phyloP scores from a whole-genome alignment of 37 sponge, comb jelly and placozoan genomes.

The Sycon ciliatum region DNA sequence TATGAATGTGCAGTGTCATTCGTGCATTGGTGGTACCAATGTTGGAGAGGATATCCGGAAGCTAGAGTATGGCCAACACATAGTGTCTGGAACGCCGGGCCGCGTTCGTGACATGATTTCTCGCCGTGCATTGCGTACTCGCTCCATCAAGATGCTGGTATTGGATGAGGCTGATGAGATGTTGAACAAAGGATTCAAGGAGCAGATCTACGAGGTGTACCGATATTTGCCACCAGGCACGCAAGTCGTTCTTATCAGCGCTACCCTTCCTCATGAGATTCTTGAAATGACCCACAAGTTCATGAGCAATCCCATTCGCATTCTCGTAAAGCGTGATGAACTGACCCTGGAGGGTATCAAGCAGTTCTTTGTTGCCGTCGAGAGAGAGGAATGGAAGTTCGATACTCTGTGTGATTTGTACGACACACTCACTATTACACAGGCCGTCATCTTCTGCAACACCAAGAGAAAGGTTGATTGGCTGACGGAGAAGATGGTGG shows the following conservation, averaged over 20 bases:
- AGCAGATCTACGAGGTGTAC: slow-evolving; percentile 99
- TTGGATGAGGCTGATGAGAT: slow-evolving; percentile 99
- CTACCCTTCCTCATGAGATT: slow-evolving; percentile 92
- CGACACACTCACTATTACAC: slow-evolving; percentile 98
- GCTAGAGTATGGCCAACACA: slow-evolving; percentile 97
- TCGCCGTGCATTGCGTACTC: slow-evolving; percentile 80
- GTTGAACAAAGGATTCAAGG: slow-evolving; percentile 98
- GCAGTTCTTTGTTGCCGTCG: slow-evolving; percentile 99
- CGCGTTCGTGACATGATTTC: slow-evolving; percentile 75
- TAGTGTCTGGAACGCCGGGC: slow-evolving; percentile 89
- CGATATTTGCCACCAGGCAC: slow-evolving; percentile 82
- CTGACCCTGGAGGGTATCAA: slow-evolving; percentile 99
- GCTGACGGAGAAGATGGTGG: slow-evolving; percentile 99
- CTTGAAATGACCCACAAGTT: slow-evolving; percentile 94
- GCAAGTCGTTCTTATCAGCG: slow-evolving; percentile 90
- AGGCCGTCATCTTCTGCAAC: slow-evolving; percentile 99
- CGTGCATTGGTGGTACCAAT: slow-evolving; percentile 98
- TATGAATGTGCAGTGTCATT: slow-evolving; percentile 98
- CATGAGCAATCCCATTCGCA: slow-evolving; percentile 94
- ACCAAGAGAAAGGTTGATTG: slow-evolving; percentile 98
- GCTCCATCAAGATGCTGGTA: slow-evolving; percentile 83
- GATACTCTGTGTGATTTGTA: slow-evolving; percentile 99
- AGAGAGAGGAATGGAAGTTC: slow-evolving; percentile 99
- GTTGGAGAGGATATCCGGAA: slow-evolving; percentile 98
- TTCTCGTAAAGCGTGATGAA: slow-evolving; percentile 80